Evolutionary conservation across 2,888 invertebrate species (phyloP), one percentile per base, ranked within the genome.

Genomic region (Hipparchia sbordonii): DNA sequence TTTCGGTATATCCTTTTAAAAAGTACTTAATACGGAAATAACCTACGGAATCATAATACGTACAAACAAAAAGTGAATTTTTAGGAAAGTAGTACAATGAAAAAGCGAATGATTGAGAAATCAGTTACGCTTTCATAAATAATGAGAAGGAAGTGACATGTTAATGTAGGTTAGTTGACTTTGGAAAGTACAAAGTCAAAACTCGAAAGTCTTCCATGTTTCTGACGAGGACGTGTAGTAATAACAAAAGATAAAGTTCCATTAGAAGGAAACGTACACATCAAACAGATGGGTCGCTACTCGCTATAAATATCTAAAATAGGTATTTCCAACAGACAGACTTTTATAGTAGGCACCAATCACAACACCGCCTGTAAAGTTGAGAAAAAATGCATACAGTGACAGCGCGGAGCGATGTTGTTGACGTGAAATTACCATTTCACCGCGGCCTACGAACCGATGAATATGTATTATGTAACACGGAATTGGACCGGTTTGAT

Each of bases 371-470:
- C 68, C 70, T 72, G 67, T 72, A 59, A 67, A 73, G 61, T 85
- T 84, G 86, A 85, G 86, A 89, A 92, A 91, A 63, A 92, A 91
- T 90, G 88, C 88, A 90, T 89, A 89, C 85, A 83, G 81, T 79
- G 83, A 84, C 79, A 82, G 82, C 74, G 82, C 82, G 81, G 82
- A 84, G 84, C 82, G 80, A 83, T 83, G 88, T 86, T 89, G 91
- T 89, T 89, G 91, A 90, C 87, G 85, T 82, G 85, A 86, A 89
- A 92, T 92, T 91, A 90, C 87, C 90, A 92, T 92, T 90, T 85
- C 87, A 80, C 83, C 83, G 81, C 87, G 82, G 87, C 87, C 89
- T 86, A 87, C 87, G 85, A 85, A 84, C 86, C 86, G 86, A 91
- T 92, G 89, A 91, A 91, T 91, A 91, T 91, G 89, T 90, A 90